Conservation (phyloP, 2,113 vertebrate species). For the Atherinomorus stipes region DNA sequence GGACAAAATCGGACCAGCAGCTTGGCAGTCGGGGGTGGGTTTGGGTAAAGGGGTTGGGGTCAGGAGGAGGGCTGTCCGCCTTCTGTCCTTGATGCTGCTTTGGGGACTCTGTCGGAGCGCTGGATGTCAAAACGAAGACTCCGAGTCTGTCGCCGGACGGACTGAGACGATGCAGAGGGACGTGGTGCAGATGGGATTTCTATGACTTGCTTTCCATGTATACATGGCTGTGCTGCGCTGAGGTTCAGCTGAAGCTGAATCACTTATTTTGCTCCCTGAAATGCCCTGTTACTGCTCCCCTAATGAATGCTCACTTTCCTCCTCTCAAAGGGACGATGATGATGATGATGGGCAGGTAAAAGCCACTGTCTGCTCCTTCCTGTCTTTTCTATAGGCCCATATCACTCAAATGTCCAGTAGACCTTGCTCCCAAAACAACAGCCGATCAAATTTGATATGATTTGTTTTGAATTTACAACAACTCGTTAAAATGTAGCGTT, state of each 20-base stretch:
- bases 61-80: slow-evolving; percentile 47
- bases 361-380: slow-evolving; percentile 59
- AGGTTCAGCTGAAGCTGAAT: slow-evolving; percentile 52
- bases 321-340: slow-evolving; percentile 14
- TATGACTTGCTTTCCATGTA: slow-evolving; percentile 33
- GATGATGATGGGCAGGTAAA: slow-evolving; percentile 46
- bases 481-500: slow-evolving; percentile 16
- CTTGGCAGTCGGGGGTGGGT: slow-evolving; percentile 26
- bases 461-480: neutral
- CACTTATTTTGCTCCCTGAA: slow-evolving; percentile 52
- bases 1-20: slow-evolving; percentile 48
- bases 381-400: slow-evolving; percentile 15
- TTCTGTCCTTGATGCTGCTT: slow-evolving; percentile 77
- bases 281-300: slow-evolving; percentile 75
- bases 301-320: slow-evolving; percentile 32
- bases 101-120: slow-evolving; percentile 61
- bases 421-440: neutral
- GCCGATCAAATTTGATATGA: slow-evolving; percentile 3
- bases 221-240: slow-evolving; percentile 47
- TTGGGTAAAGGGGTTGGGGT: slow-evolving; percentile 30
- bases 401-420: slow-evolving; percentile 6
- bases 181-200: slow-evolving; percentile 16
- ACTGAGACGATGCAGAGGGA: slow-evolving; percentile 30
- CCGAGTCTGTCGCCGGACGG: slow-evolving; percentile 41
- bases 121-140: slow-evolving; percentile 60